Percentiles rank a stretch among this genome's conserved stretches.
Evolutionary conservation across 2,113 vertebrate genomes (phyloP).

Genomic region (Varanus komodoensis): DNA sequence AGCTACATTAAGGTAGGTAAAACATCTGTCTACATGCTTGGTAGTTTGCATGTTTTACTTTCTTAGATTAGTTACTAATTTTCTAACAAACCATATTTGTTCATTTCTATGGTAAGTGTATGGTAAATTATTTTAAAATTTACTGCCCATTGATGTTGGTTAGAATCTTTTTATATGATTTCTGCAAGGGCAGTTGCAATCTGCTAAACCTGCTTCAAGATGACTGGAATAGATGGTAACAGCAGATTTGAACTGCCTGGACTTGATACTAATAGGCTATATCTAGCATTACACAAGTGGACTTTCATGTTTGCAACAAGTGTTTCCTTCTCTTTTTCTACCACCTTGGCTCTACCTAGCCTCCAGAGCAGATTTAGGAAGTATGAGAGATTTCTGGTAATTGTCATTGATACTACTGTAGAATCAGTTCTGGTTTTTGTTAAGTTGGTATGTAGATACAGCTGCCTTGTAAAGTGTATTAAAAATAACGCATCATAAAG

Average conservation of each 20-base stretch:
- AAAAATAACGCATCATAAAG: neutral
- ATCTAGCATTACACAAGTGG: too few relatives aligned
- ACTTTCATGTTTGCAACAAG: too few relatives aligned
- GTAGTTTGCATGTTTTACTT: neutral
- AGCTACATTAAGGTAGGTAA: constrained; percentile 24
- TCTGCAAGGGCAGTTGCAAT: neutral
- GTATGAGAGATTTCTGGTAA: neutral
- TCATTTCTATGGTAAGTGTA: neutral
- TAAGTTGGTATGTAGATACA: neutral
- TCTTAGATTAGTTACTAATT: neutral
- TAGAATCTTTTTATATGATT: neutral
- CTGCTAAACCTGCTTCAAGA: neutral
- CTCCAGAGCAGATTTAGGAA: too few relatives aligned
- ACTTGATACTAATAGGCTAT: neutral
- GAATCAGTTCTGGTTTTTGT: neutral
- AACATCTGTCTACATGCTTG: neutral
- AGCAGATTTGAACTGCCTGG: neutral
- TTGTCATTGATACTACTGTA: neutral
- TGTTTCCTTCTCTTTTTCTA: too few relatives aligned
- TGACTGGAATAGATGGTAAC: neutral
- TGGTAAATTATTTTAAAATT: neutral
- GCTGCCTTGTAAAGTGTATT: neutral
- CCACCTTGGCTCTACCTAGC: too few relatives aligned
- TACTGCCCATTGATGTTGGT: neutral
- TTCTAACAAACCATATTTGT: neutral